A percentile compares a stretch with the other conserved stretches of the same genome.
phyloP scores from a whole-genome alignment of 2,113 vertebrate species.

The Thinocorus orbignyianus region DNA sequence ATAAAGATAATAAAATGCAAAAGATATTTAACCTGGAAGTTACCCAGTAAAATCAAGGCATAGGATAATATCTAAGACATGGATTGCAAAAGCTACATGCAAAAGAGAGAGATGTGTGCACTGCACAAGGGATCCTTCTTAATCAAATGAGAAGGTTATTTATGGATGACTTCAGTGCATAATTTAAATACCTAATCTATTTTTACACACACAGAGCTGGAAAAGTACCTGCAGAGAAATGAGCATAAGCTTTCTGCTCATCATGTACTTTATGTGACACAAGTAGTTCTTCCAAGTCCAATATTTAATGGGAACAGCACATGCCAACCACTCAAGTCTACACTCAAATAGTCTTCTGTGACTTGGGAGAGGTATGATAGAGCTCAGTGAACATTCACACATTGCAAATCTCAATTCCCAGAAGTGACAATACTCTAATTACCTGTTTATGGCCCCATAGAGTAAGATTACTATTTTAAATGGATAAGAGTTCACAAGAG shows the following conservation, averaged over 20 bases:
- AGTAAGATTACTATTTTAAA: neutral
- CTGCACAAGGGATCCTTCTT: neutral
- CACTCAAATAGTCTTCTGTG: neutral
- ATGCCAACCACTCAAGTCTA: neutral
- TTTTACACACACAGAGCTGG: conserved; percentile 26
- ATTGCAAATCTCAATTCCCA: neutral
- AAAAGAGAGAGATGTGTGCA: neutral
- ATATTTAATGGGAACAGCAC: neutral
- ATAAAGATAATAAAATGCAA: neutral
- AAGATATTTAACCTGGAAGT: neutral
- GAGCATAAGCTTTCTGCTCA: neutral
- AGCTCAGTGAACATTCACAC: neutral
- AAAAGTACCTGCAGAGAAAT: neutral
- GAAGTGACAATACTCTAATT: neutral
- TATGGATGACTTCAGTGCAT: conserved; percentile 38
- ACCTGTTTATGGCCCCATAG: neutral
- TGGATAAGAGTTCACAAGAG: neutral
- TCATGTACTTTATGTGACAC: neutral
- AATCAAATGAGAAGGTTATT: conserved; percentile 17
- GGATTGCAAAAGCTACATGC: neutral
- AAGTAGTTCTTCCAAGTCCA: neutral
- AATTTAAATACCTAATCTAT: conserved; percentile 36
- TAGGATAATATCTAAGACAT: neutral
- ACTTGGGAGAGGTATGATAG: neutral
- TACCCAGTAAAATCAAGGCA: neutral